phyloP scores from a whole-genome alignment of 2,113 vertebrate genomes.

The Nothobranchius kuhntae region DNA sequence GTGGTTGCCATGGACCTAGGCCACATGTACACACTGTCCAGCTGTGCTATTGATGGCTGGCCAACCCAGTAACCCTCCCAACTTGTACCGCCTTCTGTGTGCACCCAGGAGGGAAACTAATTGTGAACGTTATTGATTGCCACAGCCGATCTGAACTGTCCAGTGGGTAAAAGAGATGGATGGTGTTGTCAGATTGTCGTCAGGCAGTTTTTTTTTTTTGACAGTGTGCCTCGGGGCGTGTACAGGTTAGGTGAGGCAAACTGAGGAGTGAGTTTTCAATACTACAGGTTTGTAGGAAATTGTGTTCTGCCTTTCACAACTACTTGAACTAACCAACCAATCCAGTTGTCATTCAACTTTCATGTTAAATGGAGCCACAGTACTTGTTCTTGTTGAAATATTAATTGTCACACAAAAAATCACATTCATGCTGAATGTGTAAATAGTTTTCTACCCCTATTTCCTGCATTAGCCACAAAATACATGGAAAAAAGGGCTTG shows the following conservation, averaged over 20 bases:
- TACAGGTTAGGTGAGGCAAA: constrained; percentile 63
- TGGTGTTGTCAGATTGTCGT: constrained; percentile 79
- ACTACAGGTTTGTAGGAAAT: constrained; percentile 60
- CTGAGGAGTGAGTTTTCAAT: constrained; percentile 26
- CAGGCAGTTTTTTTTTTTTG: constrained; percentile 70
- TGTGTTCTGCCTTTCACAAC: constrained; percentile 27
- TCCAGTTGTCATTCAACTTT: no score
- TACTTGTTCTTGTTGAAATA: no score
- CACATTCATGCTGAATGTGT: no score
- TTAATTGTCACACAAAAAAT: no score
- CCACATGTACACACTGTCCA: constrained; percentile 61
- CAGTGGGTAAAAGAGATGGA: constrained; percentile 79
- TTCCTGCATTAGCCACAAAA: no score
- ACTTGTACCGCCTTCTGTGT: constrained; percentile 37
- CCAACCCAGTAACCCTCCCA: constrained; percentile 19
- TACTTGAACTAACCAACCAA: no score
- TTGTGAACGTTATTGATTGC: constrained; percentile 82
- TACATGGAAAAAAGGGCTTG: no score
- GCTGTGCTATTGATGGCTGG: constrained; percentile 58
- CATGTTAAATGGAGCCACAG: no score
- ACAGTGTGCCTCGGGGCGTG: constrained; percentile 65
- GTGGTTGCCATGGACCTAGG: constrained; percentile 61
- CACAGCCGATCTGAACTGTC: constrained; percentile 64
- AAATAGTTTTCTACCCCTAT: no score
- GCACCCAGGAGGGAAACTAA: constrained; percentile 71